Evolutionary conservation across 2,797 vertebrate species (phyloP).

Genomic region (Danio jaintianensis): DNA sequence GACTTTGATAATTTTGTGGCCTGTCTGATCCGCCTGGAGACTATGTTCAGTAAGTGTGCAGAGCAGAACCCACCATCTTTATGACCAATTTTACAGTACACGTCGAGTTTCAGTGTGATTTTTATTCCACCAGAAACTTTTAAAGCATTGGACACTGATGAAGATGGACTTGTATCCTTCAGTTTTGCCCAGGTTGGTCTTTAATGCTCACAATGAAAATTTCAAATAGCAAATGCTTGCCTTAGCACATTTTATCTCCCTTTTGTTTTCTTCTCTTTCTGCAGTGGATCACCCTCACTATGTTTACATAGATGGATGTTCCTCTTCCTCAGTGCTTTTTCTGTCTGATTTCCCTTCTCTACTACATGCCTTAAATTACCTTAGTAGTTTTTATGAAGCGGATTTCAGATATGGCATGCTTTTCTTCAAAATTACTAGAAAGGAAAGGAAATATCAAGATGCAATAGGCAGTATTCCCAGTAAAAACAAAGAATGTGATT

Average conservation of each 20-base stretch:
- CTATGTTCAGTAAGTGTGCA: constrained; percentile 91
- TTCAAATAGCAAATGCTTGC: neutral
- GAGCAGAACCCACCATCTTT: neutral
- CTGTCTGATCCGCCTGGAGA: constrained; percentile 92
- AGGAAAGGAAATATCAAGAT: neutral
- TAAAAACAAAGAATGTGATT: neutral
- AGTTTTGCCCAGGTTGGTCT: constrained; percentile 78
- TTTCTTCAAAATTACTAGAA: neutral
- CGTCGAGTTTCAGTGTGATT: neutral
- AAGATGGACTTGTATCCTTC: constrained; percentile 79
- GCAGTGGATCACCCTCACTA: constrained; percentile 85
- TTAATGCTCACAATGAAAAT: neutral
- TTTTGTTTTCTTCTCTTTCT: constrained; percentile 29
- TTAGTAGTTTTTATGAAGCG: neutral
- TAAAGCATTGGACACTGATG: constrained; percentile 79
- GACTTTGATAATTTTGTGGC: constrained; percentile 96
- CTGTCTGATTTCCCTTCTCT: constrained; percentile 7
- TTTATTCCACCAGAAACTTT: constrained; percentile 76
- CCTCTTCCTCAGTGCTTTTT: constrained; percentile 1
- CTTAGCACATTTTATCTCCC: neutral
- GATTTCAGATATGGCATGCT: neutral
- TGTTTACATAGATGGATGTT: constrained; percentile 77
- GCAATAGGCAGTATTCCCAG: neutral
- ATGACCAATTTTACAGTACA: too few species aligned
- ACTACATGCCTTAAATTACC: constrained; percentile 16